A percentile compares a stretch with the other conserved stretches of the same genome.
Evolutionary conservation across 1,140 invertebrate genomes (phyloP).

Genomic region (Gryon sp.): DNA sequence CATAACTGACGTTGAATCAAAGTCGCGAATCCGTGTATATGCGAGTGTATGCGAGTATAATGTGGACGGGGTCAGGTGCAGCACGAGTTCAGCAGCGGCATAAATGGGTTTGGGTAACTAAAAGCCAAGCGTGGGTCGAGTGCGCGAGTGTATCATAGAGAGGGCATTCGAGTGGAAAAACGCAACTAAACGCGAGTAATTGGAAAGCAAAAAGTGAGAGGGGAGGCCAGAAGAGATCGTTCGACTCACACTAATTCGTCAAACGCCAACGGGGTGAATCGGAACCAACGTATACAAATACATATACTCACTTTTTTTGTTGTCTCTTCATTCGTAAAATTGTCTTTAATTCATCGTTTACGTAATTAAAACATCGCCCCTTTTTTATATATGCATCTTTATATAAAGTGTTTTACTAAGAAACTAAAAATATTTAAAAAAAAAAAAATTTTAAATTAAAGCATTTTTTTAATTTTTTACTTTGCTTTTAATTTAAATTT

Average conservation of each 20-base stretch:
- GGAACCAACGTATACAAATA: constrained; percentile 11
- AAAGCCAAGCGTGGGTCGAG: constrained; percentile 75
- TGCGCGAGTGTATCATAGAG: constrained; percentile 77
- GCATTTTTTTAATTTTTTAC: too few species aligned
- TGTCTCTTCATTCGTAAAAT: constrained; percentile 48
- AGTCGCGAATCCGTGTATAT: constrained; percentile 49
- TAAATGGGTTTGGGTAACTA: constrained; percentile 77
- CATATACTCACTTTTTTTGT: constrained; percentile 9
- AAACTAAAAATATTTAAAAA: too few species aligned
- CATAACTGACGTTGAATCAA: constrained; percentile 53
- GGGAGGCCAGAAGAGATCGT: constrained; percentile 56
- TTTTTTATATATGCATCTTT: too few species aligned
- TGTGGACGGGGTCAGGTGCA: constrained; percentile 61
- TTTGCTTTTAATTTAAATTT: too few species aligned
- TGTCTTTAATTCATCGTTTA: constrained; percentile 41
- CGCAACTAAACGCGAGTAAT: constrained; percentile 80
- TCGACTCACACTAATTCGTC: constrained; percentile 65
- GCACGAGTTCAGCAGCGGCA: constrained; percentile 50
- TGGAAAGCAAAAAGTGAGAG: constrained; percentile 72
- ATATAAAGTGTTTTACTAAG: too few species aligned
- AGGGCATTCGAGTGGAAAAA: constrained; percentile 78
- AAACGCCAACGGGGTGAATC: constrained; percentile 44
- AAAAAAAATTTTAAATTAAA: too few species aligned
- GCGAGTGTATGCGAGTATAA: constrained; percentile 36
- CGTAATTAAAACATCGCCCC: constrained; percentile 30